Evolutionary conservation across 2,888 invertebrate genomes (phyloP).

Genomic region (Druceiella hillmani): DNA sequence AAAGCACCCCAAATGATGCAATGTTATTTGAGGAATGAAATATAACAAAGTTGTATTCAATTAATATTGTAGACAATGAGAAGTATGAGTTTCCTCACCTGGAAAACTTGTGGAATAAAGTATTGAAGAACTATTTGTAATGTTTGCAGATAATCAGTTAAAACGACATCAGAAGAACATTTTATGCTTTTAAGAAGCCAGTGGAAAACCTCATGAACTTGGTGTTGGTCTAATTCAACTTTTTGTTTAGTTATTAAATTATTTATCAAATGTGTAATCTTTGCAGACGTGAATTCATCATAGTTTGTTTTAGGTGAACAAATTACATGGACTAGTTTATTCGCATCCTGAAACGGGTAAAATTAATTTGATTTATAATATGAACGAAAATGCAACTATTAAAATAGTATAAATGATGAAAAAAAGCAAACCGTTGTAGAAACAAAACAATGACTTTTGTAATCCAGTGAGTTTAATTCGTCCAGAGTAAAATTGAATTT

Average conservation of each 20-base stretch:
- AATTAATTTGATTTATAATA: too few relatives aligned
- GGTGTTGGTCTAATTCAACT: constrained; percentile 35
- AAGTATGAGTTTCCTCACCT: constrained; percentile 34
- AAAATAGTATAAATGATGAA: too few relatives aligned
- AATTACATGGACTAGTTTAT: constrained; percentile 33
- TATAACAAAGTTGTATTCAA: too few relatives aligned
- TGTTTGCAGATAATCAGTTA: constrained; percentile 42
- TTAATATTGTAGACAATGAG: too few relatives aligned
- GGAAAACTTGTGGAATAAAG: constrained; percentile 30
- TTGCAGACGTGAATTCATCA: constrained; percentile 51
- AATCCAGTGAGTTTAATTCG: too few relatives aligned
- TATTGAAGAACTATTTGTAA: constrained; percentile 38
- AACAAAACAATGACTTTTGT: too few relatives aligned
- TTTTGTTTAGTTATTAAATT: constrained; percentile 52
- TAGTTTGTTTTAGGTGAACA: constrained; percentile 38
- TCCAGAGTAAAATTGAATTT: too few relatives aligned
- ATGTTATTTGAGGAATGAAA: too few relatives aligned
- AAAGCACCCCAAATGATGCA: too few relatives aligned
- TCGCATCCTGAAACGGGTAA: constrained; percentile 43
- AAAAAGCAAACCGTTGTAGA: too few relatives aligned
- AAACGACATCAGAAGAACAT: constrained; percentile 36
- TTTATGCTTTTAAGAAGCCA: constrained; percentile 45
- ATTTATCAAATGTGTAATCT: constrained; percentile 53
- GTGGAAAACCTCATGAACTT: constrained; percentile 33
- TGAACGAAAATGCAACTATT: too few relatives aligned